Conservation (phyloP, 2,888 invertebrate species). For the Synanthedon formicaeformis region DNA sequence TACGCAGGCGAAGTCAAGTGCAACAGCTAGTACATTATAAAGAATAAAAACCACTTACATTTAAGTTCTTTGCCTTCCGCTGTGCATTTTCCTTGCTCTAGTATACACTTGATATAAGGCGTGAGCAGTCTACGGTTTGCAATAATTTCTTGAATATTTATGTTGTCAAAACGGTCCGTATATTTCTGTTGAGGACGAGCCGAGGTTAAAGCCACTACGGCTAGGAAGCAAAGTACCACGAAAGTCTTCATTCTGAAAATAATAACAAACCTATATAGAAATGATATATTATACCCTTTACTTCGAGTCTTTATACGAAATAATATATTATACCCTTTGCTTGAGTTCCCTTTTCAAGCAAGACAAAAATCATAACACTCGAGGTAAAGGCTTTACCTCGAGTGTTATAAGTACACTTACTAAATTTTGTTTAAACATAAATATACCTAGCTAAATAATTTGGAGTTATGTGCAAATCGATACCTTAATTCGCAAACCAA, state of each 20-base stretch:
- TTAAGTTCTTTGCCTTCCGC: constrained; percentile 71
- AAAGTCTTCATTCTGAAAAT: constrained; percentile 31
- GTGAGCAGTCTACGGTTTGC: constrained; percentile 66
- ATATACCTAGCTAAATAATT: too few species aligned
- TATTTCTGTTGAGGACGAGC: constrained; percentile 34
- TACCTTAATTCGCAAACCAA: too few species aligned
- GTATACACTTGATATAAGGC: constrained; percentile 73
- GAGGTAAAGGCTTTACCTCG: too few species aligned
- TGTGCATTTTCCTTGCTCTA: constrained; percentile 72
- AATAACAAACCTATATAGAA: background rate
- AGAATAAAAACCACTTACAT: constrained; percentile 54
- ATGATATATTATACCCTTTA: background rate
- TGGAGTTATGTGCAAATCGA: too few species aligned
- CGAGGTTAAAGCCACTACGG: constrained; percentile 22
- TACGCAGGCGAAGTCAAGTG: too few species aligned
- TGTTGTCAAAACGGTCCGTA: constrained; percentile 74
- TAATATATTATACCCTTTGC: too few species aligned
- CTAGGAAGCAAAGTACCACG: constrained; percentile 27
- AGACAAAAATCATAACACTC: too few species aligned
- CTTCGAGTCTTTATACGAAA: too few species aligned
- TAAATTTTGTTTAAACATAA: too few species aligned
- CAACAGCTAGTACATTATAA: too few species aligned
- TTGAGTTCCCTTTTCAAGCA: too few species aligned
- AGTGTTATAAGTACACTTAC: too few species aligned
- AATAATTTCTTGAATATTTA: constrained; percentile 71